Conservation (phyloP, 2,113 vertebrate genomes). For the Myiozetetes cayanensis region DNA sequence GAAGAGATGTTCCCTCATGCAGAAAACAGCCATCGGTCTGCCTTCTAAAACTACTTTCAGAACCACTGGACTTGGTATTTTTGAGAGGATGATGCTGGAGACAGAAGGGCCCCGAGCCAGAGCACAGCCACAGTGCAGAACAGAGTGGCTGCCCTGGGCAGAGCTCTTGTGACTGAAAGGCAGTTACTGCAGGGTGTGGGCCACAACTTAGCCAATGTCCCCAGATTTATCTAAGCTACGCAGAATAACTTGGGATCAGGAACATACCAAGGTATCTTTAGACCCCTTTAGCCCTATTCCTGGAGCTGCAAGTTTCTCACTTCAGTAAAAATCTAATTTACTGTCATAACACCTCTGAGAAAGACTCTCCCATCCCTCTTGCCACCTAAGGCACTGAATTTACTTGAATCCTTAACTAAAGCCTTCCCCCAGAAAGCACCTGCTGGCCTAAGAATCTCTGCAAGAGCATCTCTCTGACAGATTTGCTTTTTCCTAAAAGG, state of each 20-base stretch:
- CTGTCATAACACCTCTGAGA: not conserved
- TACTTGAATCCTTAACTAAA: not conserved
- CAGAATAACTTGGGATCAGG: not conserved
- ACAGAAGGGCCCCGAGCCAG: not conserved
- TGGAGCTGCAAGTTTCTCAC: not conserved
- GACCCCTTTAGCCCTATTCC: not conserved
- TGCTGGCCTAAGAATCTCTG: not conserved
- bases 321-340: not conserved
- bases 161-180: not conserved
- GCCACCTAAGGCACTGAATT: not conserved
- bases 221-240: not conserved
- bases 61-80: not conserved
- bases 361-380: not conserved
- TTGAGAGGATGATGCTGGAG: not conserved
- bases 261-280: not conserved
- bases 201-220: not conserved
- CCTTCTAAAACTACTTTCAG: not conserved
- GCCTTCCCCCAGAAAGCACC: not conserved
- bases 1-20: not conserved
- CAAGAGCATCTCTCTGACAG: not conserved
- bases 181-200: not conserved
- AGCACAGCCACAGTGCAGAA: fast-evolving
- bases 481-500: not conserved
- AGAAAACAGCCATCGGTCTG: not conserved
- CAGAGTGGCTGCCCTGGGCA: not conserved